Evolutionary conservation across 2,888 invertebrate species (phyloP).

Genomic region (Diarsia mendica): DNA sequence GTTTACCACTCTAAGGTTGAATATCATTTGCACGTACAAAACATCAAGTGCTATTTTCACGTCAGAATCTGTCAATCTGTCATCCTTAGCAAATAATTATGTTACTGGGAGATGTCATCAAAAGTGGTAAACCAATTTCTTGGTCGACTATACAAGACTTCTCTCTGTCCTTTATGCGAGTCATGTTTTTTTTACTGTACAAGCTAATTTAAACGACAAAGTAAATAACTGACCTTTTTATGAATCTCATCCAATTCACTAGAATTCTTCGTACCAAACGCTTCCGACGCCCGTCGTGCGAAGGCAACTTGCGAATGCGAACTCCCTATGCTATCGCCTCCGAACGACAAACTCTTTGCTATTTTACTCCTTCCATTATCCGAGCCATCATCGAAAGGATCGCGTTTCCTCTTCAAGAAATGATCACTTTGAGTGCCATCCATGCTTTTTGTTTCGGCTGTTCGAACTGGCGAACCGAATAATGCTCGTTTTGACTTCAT

Average conservation of each 20-base stretch:
- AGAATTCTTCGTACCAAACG: slow-evolving; percentile 75
- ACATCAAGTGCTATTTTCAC: no score
- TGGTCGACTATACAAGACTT: no score
- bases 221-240: slow-evolving; percentile 89
- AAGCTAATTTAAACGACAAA: no score
- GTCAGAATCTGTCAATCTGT: no score
- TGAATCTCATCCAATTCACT: slow-evolving; percentile 91
- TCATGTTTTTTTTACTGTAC: no score
- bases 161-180: no score
- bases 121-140: no score
- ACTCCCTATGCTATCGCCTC: slow-evolving; percentile 80
- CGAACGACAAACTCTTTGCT: slow-evolving; percentile 91
- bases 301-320: slow-evolving; percentile 72
- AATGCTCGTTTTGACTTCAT: slow-evolving; percentile 92
- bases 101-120: no score
- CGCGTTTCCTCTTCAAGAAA: slow-evolving; percentile 87
- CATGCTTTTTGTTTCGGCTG: slow-evolving; percentile 82
- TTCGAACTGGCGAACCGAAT: slow-evolving; percentile 90
- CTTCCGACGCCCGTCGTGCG: slow-evolving; percentile 83
- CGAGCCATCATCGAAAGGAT: slow-evolving; percentile 80
- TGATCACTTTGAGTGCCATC: slow-evolving; percentile 80
- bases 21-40: no score
- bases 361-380: slow-evolving; percentile 86
- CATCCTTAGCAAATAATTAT: no score
- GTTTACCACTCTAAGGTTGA: no score